These are phyloP conservation scores for Drosophila varians DNA, from an alignment of 1,140 invertebrate genomes.

Conservation along the genomic window DNA sequence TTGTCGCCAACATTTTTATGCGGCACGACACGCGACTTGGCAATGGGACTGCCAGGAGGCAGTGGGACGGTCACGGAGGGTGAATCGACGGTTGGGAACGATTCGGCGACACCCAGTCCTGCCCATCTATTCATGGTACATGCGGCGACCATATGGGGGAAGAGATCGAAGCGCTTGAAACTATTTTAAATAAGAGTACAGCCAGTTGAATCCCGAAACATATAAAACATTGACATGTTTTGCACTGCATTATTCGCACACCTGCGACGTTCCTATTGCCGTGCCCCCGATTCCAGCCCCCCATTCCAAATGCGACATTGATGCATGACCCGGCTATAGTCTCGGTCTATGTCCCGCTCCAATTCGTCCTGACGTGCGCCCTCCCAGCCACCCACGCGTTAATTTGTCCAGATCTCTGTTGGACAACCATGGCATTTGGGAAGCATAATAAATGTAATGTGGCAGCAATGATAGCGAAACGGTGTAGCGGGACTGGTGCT, in stretches of 20 bases:
- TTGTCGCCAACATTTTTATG: conserved; percentile 67
- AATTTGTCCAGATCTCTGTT: conserved; percentile 73
- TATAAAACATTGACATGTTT: background rate
- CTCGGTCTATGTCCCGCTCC: background rate
- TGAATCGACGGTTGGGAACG: background rate
- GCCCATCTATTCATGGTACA: conserved; percentile 27
- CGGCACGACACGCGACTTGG: conserved; percentile 60
- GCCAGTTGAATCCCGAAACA: background rate
- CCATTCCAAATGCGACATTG: conserved; percentile 51
- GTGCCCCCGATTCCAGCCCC: too few relatives aligned
- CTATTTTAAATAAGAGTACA: background rate
- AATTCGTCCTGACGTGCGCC: conserved; percentile 9
- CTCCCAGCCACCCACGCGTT: conserved; percentile 55
- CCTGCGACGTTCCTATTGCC: too few relatives aligned
- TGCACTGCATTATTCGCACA: background rate
- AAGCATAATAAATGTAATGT: conserved; percentile 74
- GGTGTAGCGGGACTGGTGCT: conserved; percentile 18
- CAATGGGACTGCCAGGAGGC: conserved; percentile 5
- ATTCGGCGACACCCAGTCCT: background rate
- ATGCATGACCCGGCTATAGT: conserved; percentile 53
- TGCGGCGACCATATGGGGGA: conserved; percentile 58
- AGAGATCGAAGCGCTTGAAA: conserved; percentile 16
- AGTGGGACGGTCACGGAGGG: conserved; percentile 1
- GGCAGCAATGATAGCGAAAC: conserved; percentile 44
- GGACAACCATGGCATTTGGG: conserved; percentile 48